Conservation (phyloP, 1,140 invertebrate genomes). For the Drosophila insularis region DNA sequence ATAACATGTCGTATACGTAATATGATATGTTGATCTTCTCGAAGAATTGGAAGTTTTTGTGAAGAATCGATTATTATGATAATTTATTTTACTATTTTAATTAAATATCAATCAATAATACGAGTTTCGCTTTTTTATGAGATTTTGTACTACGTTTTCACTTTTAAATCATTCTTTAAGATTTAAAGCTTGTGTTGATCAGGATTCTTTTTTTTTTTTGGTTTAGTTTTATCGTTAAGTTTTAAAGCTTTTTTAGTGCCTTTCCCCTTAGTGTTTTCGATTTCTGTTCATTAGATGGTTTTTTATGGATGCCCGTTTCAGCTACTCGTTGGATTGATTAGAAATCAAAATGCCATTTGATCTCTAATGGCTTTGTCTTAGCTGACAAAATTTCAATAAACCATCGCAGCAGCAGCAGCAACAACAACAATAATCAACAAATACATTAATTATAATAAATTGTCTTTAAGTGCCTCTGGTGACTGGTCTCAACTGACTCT, state of each 20-base stretch:
- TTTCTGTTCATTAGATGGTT: background rate
- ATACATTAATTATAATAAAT: conserved; percentile 67
- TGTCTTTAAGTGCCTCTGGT: conserved; percentile 41
- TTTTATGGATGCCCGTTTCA: background rate
- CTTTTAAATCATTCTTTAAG: too few species aligned
- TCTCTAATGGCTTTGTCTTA: conserved; percentile 16
- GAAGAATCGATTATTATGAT: too few species aligned
- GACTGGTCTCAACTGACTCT: conserved; percentile 18
- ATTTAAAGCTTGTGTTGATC: background rate
- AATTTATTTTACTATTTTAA: too few species aligned
- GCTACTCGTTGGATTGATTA: background rate
- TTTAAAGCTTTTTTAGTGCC: background rate
- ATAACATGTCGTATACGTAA: too few species aligned
- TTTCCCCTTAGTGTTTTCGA: background rate
- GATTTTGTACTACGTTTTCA: too few species aligned
- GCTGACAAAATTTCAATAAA: conserved; percentile 10
- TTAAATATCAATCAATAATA: too few species aligned
- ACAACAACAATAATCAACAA: conserved; percentile 39
- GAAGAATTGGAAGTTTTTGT: too few species aligned
- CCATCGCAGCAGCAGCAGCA: background rate
- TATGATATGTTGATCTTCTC: too few species aligned
- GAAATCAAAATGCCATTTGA: conserved; percentile 11
- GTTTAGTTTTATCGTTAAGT: background rate
- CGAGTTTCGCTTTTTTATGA: too few species aligned
- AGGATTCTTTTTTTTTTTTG: background rate